Conservation (phyloP, 2,113 vertebrate species). For the Elachura formosa region DNA sequence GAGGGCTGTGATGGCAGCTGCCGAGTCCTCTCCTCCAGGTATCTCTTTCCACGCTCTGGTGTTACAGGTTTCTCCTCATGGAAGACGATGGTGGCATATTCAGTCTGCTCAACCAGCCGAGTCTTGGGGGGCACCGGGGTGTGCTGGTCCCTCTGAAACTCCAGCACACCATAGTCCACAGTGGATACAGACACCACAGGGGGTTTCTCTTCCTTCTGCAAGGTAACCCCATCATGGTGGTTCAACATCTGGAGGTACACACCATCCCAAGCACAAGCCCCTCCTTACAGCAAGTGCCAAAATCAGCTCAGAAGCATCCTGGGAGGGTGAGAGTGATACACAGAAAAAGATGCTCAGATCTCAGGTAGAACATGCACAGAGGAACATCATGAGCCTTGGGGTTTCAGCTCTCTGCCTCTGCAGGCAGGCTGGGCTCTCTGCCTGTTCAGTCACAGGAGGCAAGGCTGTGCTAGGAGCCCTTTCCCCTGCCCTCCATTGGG, state of each 20-base stretch:
- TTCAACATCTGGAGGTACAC: background rate
- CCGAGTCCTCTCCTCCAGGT: background rate
- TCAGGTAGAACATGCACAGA: background rate
- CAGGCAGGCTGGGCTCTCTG: background rate
- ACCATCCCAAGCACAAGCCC: background rate
- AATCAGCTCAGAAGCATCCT: background rate
- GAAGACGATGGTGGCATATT: constrained; percentile 73
- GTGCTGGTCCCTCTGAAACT: constrained; percentile 46
- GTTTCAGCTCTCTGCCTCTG: background rate
- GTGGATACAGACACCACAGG: background rate
- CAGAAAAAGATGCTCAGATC: background rate
- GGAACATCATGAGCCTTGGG: background rate
- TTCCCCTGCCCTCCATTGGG: background rate
- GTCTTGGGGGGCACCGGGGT: background rate
- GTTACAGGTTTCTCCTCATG: background rate
- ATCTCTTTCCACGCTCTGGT: background rate
- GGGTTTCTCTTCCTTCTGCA: constrained; percentile 34
- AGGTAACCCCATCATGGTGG: fast-evolving
- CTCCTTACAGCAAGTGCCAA: background rate
- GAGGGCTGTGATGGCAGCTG: background rate
- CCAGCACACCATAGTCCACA: constrained; percentile 71
- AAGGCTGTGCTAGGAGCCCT: background rate
- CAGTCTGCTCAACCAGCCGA: constrained; percentile 18
- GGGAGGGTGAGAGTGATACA: background rate
- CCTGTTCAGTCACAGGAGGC: fast-evolving